Conservation (phyloP, 30 jellyfish, hydroid and myxozoan species). For the Turritopsis rubra region DNA sequence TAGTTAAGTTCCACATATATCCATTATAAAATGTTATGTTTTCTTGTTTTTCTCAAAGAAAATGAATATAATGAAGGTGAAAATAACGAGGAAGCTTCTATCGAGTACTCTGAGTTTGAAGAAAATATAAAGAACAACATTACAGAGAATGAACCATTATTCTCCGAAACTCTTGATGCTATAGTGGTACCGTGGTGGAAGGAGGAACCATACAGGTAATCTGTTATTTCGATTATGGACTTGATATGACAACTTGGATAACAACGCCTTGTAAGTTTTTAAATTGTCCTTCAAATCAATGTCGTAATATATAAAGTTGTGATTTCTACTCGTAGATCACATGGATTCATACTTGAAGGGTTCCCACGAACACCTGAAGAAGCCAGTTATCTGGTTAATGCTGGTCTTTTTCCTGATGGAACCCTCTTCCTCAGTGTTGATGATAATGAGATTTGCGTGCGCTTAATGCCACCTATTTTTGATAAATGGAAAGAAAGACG, state of each 20-base stretch:
- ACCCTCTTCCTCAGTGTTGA: constrained; percentile 53
- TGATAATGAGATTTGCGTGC: constrained; percentile 53
- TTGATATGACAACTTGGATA: too few species aligned
- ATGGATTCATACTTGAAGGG: constrained; percentile 91
- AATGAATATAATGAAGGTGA: constrained; percentile 20
- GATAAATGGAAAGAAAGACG: constrained; percentile 70
- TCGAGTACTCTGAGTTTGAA: constrained; percentile 69
- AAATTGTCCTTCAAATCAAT: too few species aligned
- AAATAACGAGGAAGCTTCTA: constrained; percentile 24
- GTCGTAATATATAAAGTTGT: too few species aligned
- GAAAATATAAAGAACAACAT: constrained; percentile 63
- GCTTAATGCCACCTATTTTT: constrained; percentile 72
- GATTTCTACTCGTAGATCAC: constrained; percentile 49
- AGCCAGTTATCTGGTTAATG: constrained; percentile 56
- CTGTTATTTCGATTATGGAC: not conserved
- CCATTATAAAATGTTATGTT: not conserved
- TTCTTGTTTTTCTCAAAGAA: not conserved
- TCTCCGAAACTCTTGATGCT: constrained; percentile 50
- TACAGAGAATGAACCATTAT: constrained; percentile 61
- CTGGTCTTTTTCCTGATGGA: constrained; percentile 88
- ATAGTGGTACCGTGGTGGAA: constrained; percentile 90
- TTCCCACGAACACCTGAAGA: constrained; percentile 94
- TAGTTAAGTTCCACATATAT: not conserved
- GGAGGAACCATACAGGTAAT: constrained; percentile 81
- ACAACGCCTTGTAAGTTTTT: not conserved